phyloP scores from a whole-genome alignment of 2,797 vertebrate species.

The Sebastes iracundus region DNA sequence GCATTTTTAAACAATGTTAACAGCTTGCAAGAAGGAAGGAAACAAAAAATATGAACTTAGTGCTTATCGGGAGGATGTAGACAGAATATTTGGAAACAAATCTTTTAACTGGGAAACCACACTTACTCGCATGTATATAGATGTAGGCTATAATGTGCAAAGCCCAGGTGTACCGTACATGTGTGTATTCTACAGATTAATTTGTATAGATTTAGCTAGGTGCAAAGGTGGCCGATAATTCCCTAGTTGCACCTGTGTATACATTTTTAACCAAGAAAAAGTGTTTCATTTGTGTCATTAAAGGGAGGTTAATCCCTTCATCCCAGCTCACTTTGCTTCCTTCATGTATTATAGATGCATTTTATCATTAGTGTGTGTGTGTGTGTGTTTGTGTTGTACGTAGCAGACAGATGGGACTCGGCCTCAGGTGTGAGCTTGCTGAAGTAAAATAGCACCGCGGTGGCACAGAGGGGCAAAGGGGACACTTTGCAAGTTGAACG shows the following conservation, averaged over 20 bases:
- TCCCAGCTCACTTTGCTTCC: background rate
- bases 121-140: background rate
- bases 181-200: background rate
- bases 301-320: background rate
- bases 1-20: background rate
- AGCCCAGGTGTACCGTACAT: background rate
- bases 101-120: background rate
- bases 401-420: conserved; percentile 11
- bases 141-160: background rate
- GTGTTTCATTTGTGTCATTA: background rate
- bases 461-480: conserved; percentile 13
- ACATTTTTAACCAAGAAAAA: conserved; percentile 3
- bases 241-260: background rate
- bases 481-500: conserved; percentile 35
- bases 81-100: background rate
- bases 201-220: background rate
- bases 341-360: conserved; percentile 15
- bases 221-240: background rate
- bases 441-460: conserved; percentile 11
- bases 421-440: conserved; percentile 15
- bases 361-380: background rate
- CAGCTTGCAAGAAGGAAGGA: background rate
- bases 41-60: background rate
- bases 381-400: background rate
- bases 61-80: background rate